Conservation (phyloP, 2,797 vertebrate genomes). For the Syndactyla subalaris region DNA sequence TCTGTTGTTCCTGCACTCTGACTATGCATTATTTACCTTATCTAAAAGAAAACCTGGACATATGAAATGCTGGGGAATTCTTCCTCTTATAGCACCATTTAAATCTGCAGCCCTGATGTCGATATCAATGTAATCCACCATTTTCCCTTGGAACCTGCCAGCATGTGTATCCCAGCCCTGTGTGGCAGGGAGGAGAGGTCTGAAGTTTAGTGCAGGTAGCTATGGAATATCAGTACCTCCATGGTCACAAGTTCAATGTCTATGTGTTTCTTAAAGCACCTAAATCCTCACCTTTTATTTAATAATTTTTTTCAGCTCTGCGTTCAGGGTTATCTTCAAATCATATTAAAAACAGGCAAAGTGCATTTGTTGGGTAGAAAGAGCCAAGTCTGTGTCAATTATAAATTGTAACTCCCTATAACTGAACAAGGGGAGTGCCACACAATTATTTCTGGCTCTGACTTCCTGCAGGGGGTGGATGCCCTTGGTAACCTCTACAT, state of each 20-base stretch:
- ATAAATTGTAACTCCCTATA: background rate
- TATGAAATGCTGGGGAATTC: background rate
- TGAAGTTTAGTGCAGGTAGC: background rate
- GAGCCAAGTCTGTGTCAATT: background rate
- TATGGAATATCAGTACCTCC: background rate
- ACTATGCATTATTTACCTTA: background rate
- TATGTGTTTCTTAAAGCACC: background rate
- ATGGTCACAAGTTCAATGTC: background rate
- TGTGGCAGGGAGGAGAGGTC: background rate
- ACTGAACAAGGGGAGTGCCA: rapidly evolving
- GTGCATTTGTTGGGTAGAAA: background rate
- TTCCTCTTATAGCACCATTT: background rate
- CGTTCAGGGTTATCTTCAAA: background rate
- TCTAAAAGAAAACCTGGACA: background rate
- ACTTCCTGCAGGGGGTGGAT: background rate
- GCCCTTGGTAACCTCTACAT: background rate
- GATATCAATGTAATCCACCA: background rate
- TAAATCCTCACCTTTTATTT: background rate
- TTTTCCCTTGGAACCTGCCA: background rate
- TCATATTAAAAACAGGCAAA: background rate
- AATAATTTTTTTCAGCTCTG: background rate
- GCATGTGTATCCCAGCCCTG: background rate
- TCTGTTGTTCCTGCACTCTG: background rate
- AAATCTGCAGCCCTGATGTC: background rate
- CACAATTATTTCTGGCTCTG: background rate